Base-by-base conservation (phyloP, 2,888 invertebrate genomes). In the Lepidonotus clava region DNA sequence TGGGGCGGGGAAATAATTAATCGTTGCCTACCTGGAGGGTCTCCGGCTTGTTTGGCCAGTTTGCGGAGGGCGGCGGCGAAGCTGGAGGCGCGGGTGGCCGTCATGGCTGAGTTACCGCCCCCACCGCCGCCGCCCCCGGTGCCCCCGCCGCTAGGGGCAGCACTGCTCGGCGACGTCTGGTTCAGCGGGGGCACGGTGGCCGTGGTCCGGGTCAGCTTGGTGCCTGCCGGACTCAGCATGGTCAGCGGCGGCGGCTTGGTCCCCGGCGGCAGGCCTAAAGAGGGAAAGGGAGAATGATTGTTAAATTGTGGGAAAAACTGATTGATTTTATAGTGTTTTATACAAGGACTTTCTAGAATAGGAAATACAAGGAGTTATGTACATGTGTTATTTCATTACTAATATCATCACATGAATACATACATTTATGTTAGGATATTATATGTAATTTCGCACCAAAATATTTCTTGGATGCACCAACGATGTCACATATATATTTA, bases 11-110 rank as follows among this genome's bases (percentile, higher is more conserved):
- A n/a, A n/a, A n/a, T n/a, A n/a, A n/a, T n/a, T n/a, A n/a, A n/a
- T n/a, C n/a, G n/a, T n/a, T n/a, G n/a, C 77, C 38, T 36, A 86
- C 77, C 77, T 36, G 56, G 53, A 11, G 83, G 83, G 18, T 86
- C 86, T 18, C 93, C 97, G 34, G 97, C 98, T 94, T 98, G 98
- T 95, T 98, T 98, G 89, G 98, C 98, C 90, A 98, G 95, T 93
- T 97, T 97, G 87, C 98, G 96, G 85, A 98, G 95, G 36, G 98
- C 98, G 77, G 98, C 98, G 85, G 98, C 98, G 95, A 98, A 98
- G 87, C 94, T 94, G 51, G 98, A 97, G 0, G 93, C 93, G 71
- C 93, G 91, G 28, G 92, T 92, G 38, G 93, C 93, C 87, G 92
- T 93, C 83, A 93, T 89, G 32, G 93, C 86, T 0, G 86, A 2